phyloP scores from a whole-genome alignment of 2,113 vertebrate species.

The Sturnira hondurensis region DNA sequence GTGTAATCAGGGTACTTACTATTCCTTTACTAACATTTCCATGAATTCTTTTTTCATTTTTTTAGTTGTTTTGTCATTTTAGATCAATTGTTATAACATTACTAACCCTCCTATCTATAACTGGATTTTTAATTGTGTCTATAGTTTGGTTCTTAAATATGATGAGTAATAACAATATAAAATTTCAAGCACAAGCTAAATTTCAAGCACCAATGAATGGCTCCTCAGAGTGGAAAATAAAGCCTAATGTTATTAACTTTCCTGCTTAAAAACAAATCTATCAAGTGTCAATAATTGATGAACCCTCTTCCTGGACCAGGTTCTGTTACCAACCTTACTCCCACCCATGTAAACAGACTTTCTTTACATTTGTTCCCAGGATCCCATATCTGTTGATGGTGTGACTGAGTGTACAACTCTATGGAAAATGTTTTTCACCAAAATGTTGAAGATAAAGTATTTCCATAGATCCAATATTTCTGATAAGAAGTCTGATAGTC shows the following conservation, averaged over 20 bases:
- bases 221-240: background rate
- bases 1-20: background rate
- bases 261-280: background rate
- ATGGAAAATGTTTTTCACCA: background rate
- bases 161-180: background rate
- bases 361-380: background rate
- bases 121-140: constrained; percentile 1
- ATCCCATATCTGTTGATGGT: background rate
- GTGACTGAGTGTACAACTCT: background rate
- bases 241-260: background rate
- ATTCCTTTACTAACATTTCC: background rate
- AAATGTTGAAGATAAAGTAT: background rate
- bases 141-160: constrained; percentile 6
- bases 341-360: background rate
- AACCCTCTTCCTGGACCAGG: background rate
- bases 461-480: background rate
- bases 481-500: background rate
- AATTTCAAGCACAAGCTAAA: background rate
- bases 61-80: constrained; percentile 33
- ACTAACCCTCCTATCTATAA: background rate
- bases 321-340: background rate
- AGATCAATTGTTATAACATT: background rate
- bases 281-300: background rate
- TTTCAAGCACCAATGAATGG: background rate
- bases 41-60: background rate